A percentile compares a stretch with the other conserved stretches of the same genome.
Evolutionary conservation across 1,140 invertebrate genomes (phyloP).

Genomic region (Drosophila lowei): DNA sequence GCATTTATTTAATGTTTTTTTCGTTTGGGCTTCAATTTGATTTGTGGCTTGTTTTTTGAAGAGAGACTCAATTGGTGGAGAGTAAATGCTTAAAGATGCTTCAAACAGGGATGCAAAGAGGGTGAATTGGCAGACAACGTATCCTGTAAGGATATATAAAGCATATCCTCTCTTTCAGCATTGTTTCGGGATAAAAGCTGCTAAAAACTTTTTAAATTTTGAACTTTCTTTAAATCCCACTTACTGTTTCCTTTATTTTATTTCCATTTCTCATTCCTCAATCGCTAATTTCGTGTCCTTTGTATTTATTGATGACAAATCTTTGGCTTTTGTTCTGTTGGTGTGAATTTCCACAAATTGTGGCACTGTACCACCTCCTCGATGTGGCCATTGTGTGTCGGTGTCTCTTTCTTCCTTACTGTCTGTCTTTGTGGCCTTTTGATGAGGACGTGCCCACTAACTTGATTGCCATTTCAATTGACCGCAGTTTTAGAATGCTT

Average conservation of each 20-base stretch:
- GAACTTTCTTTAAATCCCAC: too few species aligned
- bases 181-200: too few species aligned
- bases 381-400: neutral
- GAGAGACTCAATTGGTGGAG: neutral
- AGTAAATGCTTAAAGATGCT: neutral
- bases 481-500: conserved; percentile 79
- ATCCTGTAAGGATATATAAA: too few species aligned
- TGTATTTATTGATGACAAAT: conserved; percentile 25
- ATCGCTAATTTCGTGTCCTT: conserved; percentile 1
- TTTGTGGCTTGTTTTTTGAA: conserved; percentile 31
- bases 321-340: conserved; percentile 35
- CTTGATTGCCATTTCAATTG: conserved; percentile 82
- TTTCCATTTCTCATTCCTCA: neutral
- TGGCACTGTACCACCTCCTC: neutral
- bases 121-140: too few species aligned
- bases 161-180: too few species aligned
- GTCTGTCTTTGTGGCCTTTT: conserved; percentile 39
- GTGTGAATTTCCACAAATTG: conserved; percentile 68
- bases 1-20: conserved; percentile 47
- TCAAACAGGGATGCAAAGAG: too few species aligned
- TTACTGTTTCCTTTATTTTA: too few species aligned
- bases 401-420: conserved; percentile 10
- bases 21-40: conserved; percentile 35
- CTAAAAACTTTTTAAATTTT: too few species aligned
- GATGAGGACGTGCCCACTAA: conserved; percentile 73